Base-by-base conservation (phyloP, 2,797 vertebrate genomes). In the Eupleurogrammus muticus region DNA sequence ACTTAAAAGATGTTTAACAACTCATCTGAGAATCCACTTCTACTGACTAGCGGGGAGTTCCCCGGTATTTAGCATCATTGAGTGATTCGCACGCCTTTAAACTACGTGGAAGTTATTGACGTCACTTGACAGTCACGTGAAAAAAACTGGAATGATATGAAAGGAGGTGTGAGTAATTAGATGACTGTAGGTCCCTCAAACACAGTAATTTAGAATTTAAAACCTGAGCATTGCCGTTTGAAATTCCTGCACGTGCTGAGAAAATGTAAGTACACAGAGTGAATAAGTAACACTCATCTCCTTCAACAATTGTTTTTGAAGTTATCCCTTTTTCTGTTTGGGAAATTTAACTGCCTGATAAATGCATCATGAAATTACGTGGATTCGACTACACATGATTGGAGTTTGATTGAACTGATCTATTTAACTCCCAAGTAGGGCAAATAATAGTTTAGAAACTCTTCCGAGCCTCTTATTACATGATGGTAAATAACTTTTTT, bases 41-140 rank as follows among this genome's bases (percentile, higher is more conserved):
- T 36, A 14, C 21, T 9, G 34, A 20, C 24, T 55, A 9, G 1
- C 17, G 1, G 16, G 47, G 4, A 35, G 21, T 23, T 52, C n/a
- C 11, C 17, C 67, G 59, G 70, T 73, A 80, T 80, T 76, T 81
- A 60, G 73, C 70, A 58, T 62, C 50, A 63, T 79, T 12, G 5
- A 66, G 65, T 44, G 53, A 75, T 70, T 67, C 53, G 17, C 42
- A n/a, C 51, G 75, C 36, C 34, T 63, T 76, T 60, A 35, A 50
- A 28, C 47, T 47, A 23, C 34, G 10, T 52, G 38, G 40, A 75
- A 48, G 19, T 58, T 24, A 44, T 16, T 70, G 47, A 69, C 40
- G 19, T 70, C 59, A 71, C 12, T 23, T 16, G 1, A 48, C 44
- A 66, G 57, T 65, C 68, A 58, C 46, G 60, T 73, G 73, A 77